Conservation (phyloP, 2,888 invertebrate genomes). For the Blastobasis adustella region DNA sequence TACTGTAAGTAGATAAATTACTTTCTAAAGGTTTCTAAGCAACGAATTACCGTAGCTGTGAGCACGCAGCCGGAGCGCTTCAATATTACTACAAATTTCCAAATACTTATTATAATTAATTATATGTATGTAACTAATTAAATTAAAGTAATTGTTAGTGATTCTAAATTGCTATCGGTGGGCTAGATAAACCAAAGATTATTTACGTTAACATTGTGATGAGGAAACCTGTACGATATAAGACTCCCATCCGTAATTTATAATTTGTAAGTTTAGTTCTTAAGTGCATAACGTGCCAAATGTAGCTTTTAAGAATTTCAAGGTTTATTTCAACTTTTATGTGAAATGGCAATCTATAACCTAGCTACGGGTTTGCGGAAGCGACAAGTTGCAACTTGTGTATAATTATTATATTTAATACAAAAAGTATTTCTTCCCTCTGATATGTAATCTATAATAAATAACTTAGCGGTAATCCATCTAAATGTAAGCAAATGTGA, state of each 20-base stretch:
- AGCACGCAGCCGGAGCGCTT: not conserved
- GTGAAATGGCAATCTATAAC: conserved; percentile 55
- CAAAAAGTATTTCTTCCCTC: conserved; percentile 46
- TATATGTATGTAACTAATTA: not conserved
- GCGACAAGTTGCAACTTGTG: conserved; percentile 47
- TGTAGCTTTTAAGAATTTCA: conserved; percentile 47
- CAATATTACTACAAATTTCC: no score
- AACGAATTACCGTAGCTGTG: conserved; percentile 57
- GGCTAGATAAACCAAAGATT: conserved; percentile 73
- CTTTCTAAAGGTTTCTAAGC: conserved; percentile 65
- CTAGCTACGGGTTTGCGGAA: conserved; percentile 9
- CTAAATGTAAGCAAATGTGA: conserved; percentile 48
- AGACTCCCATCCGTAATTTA: conserved; percentile 38
- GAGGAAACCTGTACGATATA: conserved; percentile 62
- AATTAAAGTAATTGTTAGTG: not conserved
- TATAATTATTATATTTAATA: conserved; percentile 40
- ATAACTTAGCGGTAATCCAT: conserved; percentile 31
- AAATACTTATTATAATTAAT: no score
- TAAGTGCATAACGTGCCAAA: conserved; percentile 52
- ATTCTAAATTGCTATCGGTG: conserved; percentile 38
- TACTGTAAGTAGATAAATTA: conserved; percentile 53
- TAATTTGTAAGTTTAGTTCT: conserved; percentile 25
- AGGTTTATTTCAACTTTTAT: conserved; percentile 47
- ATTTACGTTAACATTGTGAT: conserved; percentile 43
- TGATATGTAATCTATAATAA: conserved; percentile 21